phyloP scores from a whole-genome alignment of 2,113 vertebrate genomes.

The Eulemur macaco region DNA sequence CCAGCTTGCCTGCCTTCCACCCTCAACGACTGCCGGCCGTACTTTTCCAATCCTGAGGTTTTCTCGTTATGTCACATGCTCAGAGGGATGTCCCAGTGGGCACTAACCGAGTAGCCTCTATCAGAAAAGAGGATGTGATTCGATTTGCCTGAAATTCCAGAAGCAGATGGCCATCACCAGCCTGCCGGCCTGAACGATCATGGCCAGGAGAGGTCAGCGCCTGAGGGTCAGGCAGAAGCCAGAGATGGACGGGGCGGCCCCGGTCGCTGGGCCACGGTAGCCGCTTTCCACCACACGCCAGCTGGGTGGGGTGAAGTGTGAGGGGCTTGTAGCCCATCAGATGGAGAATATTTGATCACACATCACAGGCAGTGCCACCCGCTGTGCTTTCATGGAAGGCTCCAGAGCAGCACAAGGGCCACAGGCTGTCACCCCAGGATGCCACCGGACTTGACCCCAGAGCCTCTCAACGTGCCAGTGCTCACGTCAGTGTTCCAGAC shows the following conservation, averaged over 20 bases:
- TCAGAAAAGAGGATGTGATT: neutral
- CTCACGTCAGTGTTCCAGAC: too few relatives aligned
- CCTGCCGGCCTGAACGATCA: neutral
- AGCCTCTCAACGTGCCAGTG: neutral
- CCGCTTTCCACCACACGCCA: neutral
- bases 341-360: fast-evolving
- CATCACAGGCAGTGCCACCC: neutral
- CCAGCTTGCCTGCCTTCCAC: neutral
- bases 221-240: too few relatives aligned
- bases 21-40: too few relatives aligned
- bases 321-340: neutral
- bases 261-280: fast-evolving
- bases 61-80: neutral
- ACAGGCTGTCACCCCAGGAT: neutral
- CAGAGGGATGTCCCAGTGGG: fast-evolving
- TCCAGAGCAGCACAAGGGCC: too few relatives aligned
- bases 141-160: neutral
- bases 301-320: fast-evolving
- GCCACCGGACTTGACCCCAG: neutral
- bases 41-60: neutral
- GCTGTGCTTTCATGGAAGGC: neutral
- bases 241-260: neutral
- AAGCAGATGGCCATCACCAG: neutral
- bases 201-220: neutral
- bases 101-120: neutral